Percentiles rank a stretch among this genome's conserved stretches.
phyloP scores from a whole-genome alignment of 2,113 vertebrate genomes.

The Emydura subglobosa region DNA sequence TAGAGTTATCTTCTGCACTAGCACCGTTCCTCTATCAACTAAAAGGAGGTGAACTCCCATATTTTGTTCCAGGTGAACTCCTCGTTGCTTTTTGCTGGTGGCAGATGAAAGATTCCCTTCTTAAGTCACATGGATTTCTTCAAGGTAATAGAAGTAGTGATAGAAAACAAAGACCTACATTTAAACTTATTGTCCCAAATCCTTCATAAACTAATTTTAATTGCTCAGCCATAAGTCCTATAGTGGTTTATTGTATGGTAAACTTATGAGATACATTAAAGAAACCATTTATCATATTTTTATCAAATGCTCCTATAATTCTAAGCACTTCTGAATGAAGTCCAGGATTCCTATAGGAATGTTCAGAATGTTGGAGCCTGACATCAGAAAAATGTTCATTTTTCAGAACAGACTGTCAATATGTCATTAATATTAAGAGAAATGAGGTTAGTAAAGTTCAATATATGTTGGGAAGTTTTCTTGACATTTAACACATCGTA shows the following conservation, averaged over 20 bases:
- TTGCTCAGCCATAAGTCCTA: not conserved
- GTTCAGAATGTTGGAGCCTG: constrained; percentile 20
- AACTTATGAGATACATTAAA: not conserved
- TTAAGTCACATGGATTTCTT: not conserved
- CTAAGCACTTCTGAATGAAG: constrained; percentile 9
- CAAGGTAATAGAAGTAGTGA: not conserved
- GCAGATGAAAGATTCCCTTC: not conserved
- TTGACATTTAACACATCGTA: constrained; percentile 87
- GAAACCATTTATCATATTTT: not conserved
- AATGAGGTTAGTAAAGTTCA: constrained; percentile 82
- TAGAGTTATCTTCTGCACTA: not conserved
- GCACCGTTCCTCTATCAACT: not conserved
- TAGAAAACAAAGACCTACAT: not conserved
- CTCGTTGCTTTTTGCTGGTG: not conserved
- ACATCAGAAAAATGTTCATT: constrained; percentile 65
- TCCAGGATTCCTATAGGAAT: constrained; percentile 50
- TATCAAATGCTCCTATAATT: not conserved
- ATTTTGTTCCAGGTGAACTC: not conserved
- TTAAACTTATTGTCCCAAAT: not conserved
- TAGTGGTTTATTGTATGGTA: not conserved
- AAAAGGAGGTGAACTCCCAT: fast-evolving
- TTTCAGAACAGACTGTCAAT: constrained; percentile 77
- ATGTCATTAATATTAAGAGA: constrained; percentile 85
- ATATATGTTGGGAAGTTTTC: constrained; percentile 80
- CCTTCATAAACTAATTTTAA: not conserved